A percentile compares a stretch with the other conserved stretches of the same genome.
Conservation (phyloP, 2,113 vertebrate genomes). For the Lophotis ruficrista region DNA sequence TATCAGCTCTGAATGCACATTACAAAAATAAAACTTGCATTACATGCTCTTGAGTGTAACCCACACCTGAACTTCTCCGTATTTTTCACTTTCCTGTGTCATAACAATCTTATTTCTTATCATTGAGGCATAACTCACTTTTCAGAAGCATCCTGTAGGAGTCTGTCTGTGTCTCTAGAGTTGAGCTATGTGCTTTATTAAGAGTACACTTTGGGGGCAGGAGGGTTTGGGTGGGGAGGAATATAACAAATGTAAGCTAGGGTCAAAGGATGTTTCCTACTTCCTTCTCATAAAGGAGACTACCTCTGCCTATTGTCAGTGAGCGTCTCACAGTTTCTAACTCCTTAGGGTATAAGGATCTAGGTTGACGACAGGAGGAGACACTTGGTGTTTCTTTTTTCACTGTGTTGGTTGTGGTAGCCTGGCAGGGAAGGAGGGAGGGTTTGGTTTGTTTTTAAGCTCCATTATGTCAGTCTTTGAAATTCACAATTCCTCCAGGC, state of each 20-base stretch:
- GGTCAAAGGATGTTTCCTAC: background rate
- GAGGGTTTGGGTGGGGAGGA: background rate
- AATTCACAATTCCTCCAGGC: background rate
- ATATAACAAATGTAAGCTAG: background rate
- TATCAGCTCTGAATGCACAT: background rate
- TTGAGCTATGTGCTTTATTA: background rate
- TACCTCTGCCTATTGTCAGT: background rate
- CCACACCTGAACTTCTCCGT: background rate
- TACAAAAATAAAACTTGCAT: background rate
- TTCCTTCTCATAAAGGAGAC: background rate
- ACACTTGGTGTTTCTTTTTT: background rate
- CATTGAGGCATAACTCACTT: background rate
- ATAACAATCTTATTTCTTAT: constrained; percentile 3
- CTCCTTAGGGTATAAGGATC: background rate
- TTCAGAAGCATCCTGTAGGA: background rate
- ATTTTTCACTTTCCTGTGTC: background rate
- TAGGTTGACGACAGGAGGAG: background rate
- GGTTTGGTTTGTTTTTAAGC: background rate
- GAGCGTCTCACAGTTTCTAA: background rate
- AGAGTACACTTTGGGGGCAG: background rate
- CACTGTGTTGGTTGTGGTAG: background rate
- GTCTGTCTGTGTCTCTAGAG: background rate
- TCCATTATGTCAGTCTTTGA: background rate
- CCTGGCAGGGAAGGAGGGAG: background rate
- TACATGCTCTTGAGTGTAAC: background rate